Base-by-base conservation (phyloP, 1,140 invertebrate genomes). In the Caenorhabditis brenneri region DNA sequence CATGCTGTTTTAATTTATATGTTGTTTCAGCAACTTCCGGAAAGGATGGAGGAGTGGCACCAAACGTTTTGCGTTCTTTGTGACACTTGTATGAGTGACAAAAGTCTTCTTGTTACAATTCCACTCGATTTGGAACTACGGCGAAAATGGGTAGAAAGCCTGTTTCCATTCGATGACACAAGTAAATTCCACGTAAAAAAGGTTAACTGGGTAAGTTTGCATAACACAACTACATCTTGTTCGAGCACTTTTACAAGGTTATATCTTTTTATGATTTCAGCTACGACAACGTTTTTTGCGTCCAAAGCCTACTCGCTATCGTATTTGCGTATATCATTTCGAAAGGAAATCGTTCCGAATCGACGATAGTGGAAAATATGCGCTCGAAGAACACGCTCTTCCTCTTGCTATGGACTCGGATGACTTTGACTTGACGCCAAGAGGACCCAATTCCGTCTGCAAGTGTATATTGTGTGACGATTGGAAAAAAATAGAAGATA, bases 261-360 rank as follows among this genome's bases (percentile, higher is more conserved):
- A 7, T 9, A 29, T 69, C 29, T 12, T 15, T 22, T 78, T 19
- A 15, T 78, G 4, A 39, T 60, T 60, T 24, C 39, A 81, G 80
- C 60, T 82, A 4, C 46, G 51, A 24, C 55, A 36, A 6, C 58
- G 81, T 10, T 39, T 82, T 16, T 12, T 60, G 1, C 81, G 81
- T 15, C 22, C 81, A 7, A 82, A 79, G 42, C 48, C 82, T 1
- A 83, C 82, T 39, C 22, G 69, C 19, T 79, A 80, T 42, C 65
- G 82, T 22, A 58, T 83, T 31, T 83, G 69, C 24, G 82, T 82
- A 1, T 82, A 69, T 46, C 81, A 82, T 24, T 82, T 82, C 60
- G 29, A 9, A 9, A 27, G 46, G 15, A 51, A 42, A 46, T 9
- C 81, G 6, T 82, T 82, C 27, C 29, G 19, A 16, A 53, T 69